These are phyloP conservation scores for Meghimatium bilineatum DNA, from an alignment of 2,888 invertebrate genomes.

Conservation along the genomic window DNA sequence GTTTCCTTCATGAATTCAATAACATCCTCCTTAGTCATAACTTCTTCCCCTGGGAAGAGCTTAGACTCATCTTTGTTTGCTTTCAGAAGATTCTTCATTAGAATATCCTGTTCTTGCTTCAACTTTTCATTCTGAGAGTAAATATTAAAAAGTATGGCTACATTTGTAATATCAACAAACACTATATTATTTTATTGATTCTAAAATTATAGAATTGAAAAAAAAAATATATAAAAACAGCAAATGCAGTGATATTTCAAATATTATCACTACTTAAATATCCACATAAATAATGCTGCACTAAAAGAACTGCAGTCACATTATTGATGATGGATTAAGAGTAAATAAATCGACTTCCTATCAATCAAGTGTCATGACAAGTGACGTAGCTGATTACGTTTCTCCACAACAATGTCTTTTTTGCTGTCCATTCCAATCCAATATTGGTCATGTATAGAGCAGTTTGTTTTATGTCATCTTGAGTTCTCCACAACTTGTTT, in stretches of 20 bases:
- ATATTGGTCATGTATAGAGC: too few relatives aligned
- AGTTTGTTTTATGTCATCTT: too few relatives aligned
- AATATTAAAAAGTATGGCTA: too few relatives aligned
- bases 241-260: background rate
- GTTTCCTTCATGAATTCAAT: constrained; percentile 71
- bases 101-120: constrained; percentile 68
- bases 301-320: background rate
- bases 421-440: too few relatives aligned
- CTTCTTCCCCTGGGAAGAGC: constrained; percentile 62
- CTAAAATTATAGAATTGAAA: background rate
- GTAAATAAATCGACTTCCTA: too few relatives aligned
- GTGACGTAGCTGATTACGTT: too few relatives aligned
- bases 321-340: background rate
- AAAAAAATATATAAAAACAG: background rate
- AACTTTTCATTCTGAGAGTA: constrained; percentile 71
- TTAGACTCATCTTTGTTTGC: constrained; percentile 69
- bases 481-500: too few relatives aligned
- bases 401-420: too few relatives aligned
- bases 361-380: too few relatives aligned
- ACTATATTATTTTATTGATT: too few relatives aligned
- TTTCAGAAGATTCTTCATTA: constrained; percentile 69
- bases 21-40: constrained; percentile 69
- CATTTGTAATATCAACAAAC: background rate
- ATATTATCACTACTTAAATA: background rate
- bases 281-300: background rate